These are phyloP conservation scores for Phenganax marumi DNA, from an alignment of 92 coral and sea anemone genomes.

Conservation along the genomic window DNA sequence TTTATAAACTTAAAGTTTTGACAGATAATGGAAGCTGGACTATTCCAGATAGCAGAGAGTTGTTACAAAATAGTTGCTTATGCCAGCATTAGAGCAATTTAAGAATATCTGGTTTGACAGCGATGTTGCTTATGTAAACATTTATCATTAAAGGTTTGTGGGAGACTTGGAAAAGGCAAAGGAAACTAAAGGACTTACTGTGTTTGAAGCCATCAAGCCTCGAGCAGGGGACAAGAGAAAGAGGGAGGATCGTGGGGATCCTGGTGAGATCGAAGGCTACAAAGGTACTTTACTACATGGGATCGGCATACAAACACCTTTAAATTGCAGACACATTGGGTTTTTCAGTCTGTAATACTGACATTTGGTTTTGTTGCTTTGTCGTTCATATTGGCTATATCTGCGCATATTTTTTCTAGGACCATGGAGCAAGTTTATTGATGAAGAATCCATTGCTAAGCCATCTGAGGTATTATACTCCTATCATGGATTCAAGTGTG, in stretches of 20 bases:
- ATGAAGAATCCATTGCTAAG: slow-evolving; percentile 84
- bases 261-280: slow-evolving; percentile 92
- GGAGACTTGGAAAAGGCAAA: slow-evolving; percentile 84
- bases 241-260: slow-evolving; percentile 87
- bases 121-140: background rate
- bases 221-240: slow-evolving; percentile 90
- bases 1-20: too few relatives aligned
- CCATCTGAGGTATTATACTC: slow-evolving; percentile 82
- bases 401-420: slow-evolving; percentile 43
- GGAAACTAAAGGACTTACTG: slow-evolving; percentile 80
- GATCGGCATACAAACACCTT: background rate
- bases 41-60: too few relatives aligned
- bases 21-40: too few relatives aligned
- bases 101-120: background rate
- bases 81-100: background rate
- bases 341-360: too few relatives aligned
- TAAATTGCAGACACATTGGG: background rate
- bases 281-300: slow-evolving; percentile 55
- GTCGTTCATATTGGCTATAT: background rate
- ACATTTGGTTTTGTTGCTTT: too few relatives aligned
- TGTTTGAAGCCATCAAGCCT: slow-evolving; percentile 73
- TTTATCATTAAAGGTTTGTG: slow-evolving; percentile 59
- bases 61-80: too few relatives aligned
- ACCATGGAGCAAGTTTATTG: slow-evolving; percentile 91
- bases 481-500: too few relatives aligned